Base-by-base conservation (phyloP, 1,140 invertebrate species). In the Holcopasites calliopsidis region DNA sequence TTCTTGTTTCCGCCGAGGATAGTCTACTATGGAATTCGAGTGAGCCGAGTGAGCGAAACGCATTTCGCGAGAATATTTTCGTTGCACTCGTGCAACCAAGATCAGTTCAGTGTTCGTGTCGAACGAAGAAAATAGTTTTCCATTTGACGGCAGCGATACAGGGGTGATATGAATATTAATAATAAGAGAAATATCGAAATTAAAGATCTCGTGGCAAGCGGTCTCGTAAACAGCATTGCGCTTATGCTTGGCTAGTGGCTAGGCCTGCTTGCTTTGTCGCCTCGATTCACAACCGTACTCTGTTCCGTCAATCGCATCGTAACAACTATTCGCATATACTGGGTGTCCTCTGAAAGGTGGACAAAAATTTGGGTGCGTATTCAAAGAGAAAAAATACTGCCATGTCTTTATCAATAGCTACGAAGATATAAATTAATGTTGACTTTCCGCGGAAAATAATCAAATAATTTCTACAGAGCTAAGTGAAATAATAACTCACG, bases 241-340 rank as follows among this genome's bases (percentile, higher is more conserved):
- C 4, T 21, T 23, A 33, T 38, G 52, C 38, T 57, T 10, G 23
- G 50, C 16, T 54, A 33, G 31, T 1, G 8, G n/a, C n/a, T n/a
- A n/a, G n/a, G n/a, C n/a, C n/a, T 3, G 16, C 6, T 33, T 11
- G 40, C 40, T 57, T 23, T 64, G 47, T 61, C 57, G 31, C 44
- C 69, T 61, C 33, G 23, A 60, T 49, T 71, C 38, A 61, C 44
- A 50, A 23, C 61, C 31, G 42, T 16, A 35, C 38, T 61, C 44
- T 55, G 33, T 55, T 38, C 40, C 21, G 16, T 28, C 21, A 3
- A 44, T 21, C 38, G 31, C 21, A 38, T 31, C 16, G 50, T 28
- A 31, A 44, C 69, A 50, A 23, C n/a, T 2, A 18, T 23, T 62
- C 6, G 55, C 8, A n/a, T n/a, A n/a, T n/a, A n/a, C n/a, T n/a